Evolutionary conservation across 2,113 vertebrate species (phyloP).

Genomic region (Eupsittula cactorum): DNA sequence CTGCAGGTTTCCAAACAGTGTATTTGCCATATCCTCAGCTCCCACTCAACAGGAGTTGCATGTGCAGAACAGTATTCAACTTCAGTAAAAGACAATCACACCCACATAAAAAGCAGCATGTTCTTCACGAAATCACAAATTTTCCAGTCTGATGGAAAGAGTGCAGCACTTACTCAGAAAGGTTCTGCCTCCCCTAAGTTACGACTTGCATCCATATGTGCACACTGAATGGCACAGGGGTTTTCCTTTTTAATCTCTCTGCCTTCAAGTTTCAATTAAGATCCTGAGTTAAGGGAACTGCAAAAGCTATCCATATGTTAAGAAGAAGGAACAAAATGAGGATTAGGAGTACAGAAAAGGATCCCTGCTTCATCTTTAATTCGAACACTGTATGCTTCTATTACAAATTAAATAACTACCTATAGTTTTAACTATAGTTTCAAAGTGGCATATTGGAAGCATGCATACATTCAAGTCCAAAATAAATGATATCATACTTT

Average conservation of each 20-base stretch:
- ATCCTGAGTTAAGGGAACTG: not conserved
- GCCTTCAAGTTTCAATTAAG: not conserved
- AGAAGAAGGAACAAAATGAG: not conserved
- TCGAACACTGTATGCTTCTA: not conserved
- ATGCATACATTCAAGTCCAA: not conserved
- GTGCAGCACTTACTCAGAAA: not conserved
- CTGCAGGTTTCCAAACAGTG: not conserved
- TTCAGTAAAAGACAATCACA: not conserved
- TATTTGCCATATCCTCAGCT: not conserved
- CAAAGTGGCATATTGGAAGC: not conserved
- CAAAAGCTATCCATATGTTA: not conserved
- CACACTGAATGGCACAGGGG: not conserved
- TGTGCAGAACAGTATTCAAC: not conserved
- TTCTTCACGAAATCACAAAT: not conserved
- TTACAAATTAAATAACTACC: not conserved
- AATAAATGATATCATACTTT: constrained; percentile 76
- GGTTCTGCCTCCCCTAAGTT: not conserved
- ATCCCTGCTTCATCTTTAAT: not conserved
- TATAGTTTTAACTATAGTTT: not conserved
- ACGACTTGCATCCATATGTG: not conserved
- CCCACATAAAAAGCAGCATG: not conserved
- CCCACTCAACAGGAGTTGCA: not conserved
- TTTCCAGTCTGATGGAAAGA: not conserved
- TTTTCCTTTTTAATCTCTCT: not conserved
- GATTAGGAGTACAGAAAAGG: not conserved